phyloP scores from a whole-genome alignment of 2,888 invertebrate species.

The Sepiola atlantica region DNA sequence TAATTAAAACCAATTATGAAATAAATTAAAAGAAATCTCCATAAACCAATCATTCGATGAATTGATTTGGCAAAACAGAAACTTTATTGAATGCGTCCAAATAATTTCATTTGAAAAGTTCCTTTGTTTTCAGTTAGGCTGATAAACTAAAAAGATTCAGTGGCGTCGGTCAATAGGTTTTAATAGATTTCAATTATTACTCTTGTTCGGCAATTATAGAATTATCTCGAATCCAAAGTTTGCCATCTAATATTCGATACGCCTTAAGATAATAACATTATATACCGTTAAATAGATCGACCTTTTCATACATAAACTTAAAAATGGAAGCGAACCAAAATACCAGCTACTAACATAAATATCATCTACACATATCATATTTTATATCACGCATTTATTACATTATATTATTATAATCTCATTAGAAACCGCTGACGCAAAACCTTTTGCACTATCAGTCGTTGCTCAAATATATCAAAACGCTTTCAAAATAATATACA shows the following conservation, averaged over 20 bases:
- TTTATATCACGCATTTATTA: not conserved
- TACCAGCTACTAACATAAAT: not conserved
- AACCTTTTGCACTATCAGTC: not conserved
- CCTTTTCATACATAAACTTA: not conserved
- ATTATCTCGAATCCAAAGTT: not conserved
- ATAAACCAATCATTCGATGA: not conserved
- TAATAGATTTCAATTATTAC: not conserved
- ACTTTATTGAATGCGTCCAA: not conserved
- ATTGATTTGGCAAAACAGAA: not conserved
- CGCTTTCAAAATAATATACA: no score
- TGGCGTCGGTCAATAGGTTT: not conserved
- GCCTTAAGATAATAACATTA: not conserved
- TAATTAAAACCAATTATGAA: not conserved
- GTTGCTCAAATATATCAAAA: not conserved
- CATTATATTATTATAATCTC: not conserved
- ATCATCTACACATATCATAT: not conserved
- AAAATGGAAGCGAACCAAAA: not conserved
- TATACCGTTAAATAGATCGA: not conserved
- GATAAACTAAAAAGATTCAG: not conserved
- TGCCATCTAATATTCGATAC: not conserved
- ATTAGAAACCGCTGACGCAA: not conserved
- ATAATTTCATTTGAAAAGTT: not conserved
- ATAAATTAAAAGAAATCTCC: constrained; percentile 6
- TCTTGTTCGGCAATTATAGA: not conserved
- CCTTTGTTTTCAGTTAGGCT: not conserved